Base-by-base conservation (phyloP, 2,113 vertebrate species). In the Vidua chalybeata region DNA sequence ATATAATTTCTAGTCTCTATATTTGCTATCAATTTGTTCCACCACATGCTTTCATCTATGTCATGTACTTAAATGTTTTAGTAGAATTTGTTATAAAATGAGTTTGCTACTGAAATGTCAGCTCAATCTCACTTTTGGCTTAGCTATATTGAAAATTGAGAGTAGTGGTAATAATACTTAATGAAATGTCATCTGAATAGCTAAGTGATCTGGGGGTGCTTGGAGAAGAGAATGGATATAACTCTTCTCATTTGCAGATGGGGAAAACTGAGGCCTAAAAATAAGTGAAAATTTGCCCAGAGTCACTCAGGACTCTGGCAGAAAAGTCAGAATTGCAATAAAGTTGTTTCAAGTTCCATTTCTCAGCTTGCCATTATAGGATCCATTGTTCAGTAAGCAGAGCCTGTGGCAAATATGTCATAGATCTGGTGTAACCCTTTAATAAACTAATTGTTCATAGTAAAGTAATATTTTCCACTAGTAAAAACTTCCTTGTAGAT, bases 11-110 rank as follows among this genome's bases (percentile, higher is more conserved):
- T 67, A 85, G 49, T 82, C 67, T 56, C 35, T 87, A 30, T 95
- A 84, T 95, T 95, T 95, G 92, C 87, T 91, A 90, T 85, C 54
- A 90, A 66, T 94, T 96, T 95, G 49, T 93, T 95, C 82, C 31
- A 83, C 69, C 58, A 66, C 33, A 41, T 85, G 59, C 46, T 85
- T 51, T 94, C 64, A 83, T 89, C 58, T 89, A 8, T 68, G 74
- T 76, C 82, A 69, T 91, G 46, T 87, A 73, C n/a, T 85, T 62
- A 85, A 91, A 83, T 85, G 63, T 80, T 95, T 83, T 51, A 97
- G 78, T 11, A 83, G 64, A 76, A 79, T 62, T 79, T 91, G 33
- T 84, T 89, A 52, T 45, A 69, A 93, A 88, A 92, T 89, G 41
- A 73, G 31, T 79, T 93, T 94, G 61, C 71, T 73, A 30, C 67